phyloP scores from a whole-genome alignment of 2,113 vertebrate genomes.

The Gracilinanus agilis region DNA sequence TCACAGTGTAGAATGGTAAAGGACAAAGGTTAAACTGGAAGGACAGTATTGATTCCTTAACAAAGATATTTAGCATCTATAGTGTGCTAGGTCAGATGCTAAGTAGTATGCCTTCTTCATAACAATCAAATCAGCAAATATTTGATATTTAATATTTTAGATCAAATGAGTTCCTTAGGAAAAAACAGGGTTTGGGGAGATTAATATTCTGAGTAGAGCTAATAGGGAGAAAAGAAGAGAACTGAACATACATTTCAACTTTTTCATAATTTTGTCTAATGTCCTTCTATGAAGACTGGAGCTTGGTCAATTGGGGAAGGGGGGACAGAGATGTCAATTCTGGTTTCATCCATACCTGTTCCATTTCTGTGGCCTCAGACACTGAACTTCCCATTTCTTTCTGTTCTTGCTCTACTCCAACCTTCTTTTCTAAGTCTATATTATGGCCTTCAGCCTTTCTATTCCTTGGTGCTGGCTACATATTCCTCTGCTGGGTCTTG shows the following conservation, averaged over 20 bases:
- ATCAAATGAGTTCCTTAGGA: neutral
- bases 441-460: neutral
- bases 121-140: neutral
- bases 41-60: neutral
- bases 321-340: neutral
- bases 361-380: neutral
- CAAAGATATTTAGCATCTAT: neutral
- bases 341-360: neutral
- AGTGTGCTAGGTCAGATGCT: neutral
- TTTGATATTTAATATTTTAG: neutral
- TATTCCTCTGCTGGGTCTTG: neutral
- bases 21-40: neutral
- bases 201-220: neutral
- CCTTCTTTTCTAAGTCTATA: neutral
- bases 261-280: neutral
- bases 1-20: neutral
- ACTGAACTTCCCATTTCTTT: neutral
- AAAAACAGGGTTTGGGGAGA: neutral
- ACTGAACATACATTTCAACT: neutral
- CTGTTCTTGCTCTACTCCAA: neutral
- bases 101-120: neutral
- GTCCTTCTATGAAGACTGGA: neutral
- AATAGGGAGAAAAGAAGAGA: neutral
- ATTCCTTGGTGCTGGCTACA: neutral
- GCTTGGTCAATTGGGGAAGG: neutral